Evolutionary conservation across 2,888 invertebrate genomes (phyloP), one percentile per base, ranked within the genome.

Genomic region (Saturnia pavonia): DNA sequence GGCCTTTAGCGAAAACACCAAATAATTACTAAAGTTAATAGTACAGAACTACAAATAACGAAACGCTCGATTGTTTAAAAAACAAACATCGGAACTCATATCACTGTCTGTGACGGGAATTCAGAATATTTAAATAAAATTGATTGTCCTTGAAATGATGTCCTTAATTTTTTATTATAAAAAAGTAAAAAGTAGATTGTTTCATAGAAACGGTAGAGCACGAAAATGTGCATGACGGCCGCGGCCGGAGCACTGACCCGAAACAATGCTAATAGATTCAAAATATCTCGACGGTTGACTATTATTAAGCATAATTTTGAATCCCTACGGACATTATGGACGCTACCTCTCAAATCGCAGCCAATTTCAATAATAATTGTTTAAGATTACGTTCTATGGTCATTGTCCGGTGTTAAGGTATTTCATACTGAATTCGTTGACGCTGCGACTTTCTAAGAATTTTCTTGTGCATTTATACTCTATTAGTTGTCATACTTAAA

Each of bases 221-320:
- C 27, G 16, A 43, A 48, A 42, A 48, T 51, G 34, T 22, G 43
- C 67, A 40, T 19, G 12, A 42, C 19, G 42, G 66, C 66, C 69
- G 68, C 19, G 42, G 66, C 66, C 69, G 68, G 75, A 73, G 74
- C 79, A 80, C 70, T 74, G 83, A 78, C 76, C 81, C 76, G 73
- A 72, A 76, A 71, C 74, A 74, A 76, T 73, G 76, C 74, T 78
- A 79, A 82, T 82, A 81, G 79, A 81, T 81, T 80, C 77, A 74
- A 81, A 79, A 76, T 76, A 76, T 77, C 76, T 78, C 74, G 69
- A 72, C 63, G 67, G 71, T 70, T 72, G 75, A 73, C 73, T 77
- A 75, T 82, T 77, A 84, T 84, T 84, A 84, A 72, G 57, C 74
- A 75, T 79, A 76, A 82, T 84, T 78, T 34, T 81, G 70, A 76